Evolutionary conservation across 2,888 invertebrate species (phyloP), one percentile per base, ranked within the genome.

Genomic region (Tenthredo mesomela): DNA sequence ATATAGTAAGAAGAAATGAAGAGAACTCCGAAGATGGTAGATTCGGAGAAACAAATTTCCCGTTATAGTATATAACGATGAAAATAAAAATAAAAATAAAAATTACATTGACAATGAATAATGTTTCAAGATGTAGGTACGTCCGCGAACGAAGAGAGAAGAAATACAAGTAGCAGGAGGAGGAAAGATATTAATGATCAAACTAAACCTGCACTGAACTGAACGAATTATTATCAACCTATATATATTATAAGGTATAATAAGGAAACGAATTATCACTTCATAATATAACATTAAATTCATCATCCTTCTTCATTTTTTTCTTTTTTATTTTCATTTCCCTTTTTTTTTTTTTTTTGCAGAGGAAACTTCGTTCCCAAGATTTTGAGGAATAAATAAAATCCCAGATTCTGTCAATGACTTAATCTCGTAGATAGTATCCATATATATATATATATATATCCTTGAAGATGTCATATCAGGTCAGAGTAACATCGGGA

Each of bases 161-260:
- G 40, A 21, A 73, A 21, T 29, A 29, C 18, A 29, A 18, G 25
- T n/a, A n/a, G n/a, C n/a, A 50, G 6, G 15, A 18, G 18, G 54
- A 80, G 61, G 40, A 80, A 80, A 40, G 80, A 80, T 80, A 80
- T 80, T 80, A 80, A 80, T 80, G 80, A 80, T 77, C 50, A 10
- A 54, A 18, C 50, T 29, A 7, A 73, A 40, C 40, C 25, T 73
- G 71, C 43, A 73, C 71, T 33, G 67, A 67, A 67, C 67, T 67
- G 33, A 67, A 67, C 67, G 67, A 33, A 67, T 15, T 33, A 67
- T 67, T 18, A 67, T 67, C 4, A 61, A 61, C 61, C 61, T 25
- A 67, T 67, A 67, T 67, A 37, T 33, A 33, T 2, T 33, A 33
- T 33, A 33, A 33, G 33, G 33, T 33, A 33, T 33, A 33, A 33